phyloP scores from a whole-genome alignment of 2,113 vertebrate species.

The Eublepharis macularius region DNA sequence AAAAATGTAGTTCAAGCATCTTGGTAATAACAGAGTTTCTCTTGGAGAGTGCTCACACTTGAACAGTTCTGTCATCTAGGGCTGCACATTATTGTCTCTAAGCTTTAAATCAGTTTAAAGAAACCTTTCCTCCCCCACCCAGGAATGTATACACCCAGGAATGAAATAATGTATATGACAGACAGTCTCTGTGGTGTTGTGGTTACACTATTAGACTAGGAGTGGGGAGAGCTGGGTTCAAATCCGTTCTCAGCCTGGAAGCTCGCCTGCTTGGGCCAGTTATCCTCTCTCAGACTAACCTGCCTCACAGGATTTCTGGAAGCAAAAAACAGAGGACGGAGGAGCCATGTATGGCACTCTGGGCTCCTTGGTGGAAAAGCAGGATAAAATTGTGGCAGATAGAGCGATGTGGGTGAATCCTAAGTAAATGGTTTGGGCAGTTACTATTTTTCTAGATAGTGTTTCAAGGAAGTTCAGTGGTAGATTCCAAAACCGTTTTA shows the following conservation, averaged over 20 bases:
- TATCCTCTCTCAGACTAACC: too few species aligned
- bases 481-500: neutral
- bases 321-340: too few species aligned
- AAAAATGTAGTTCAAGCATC: conserved; percentile 33
- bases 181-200: too few species aligned
- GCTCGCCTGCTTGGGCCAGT: too few species aligned
- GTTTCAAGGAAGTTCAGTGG: neutral
- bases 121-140: neutral
- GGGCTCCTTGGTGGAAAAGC: too few species aligned
- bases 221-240: too few species aligned
- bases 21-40: conserved; percentile 27
- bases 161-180: neutral
- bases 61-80: conserved; percentile 48
- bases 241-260: too few species aligned
- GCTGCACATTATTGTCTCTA: conserved; percentile 24
- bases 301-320: too few species aligned
- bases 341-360: too few species aligned
- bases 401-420: too few species aligned
- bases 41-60: neutral
- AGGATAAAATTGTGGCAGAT: too few species aligned
- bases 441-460: neutral
- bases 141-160: neutral
- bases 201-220: too few species aligned
- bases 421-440: neutral
- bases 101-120: conserved; percentile 46